phyloP scores from a whole-genome alignment of 2,113 vertebrate species.

The Osmerus eperlanus region DNA sequence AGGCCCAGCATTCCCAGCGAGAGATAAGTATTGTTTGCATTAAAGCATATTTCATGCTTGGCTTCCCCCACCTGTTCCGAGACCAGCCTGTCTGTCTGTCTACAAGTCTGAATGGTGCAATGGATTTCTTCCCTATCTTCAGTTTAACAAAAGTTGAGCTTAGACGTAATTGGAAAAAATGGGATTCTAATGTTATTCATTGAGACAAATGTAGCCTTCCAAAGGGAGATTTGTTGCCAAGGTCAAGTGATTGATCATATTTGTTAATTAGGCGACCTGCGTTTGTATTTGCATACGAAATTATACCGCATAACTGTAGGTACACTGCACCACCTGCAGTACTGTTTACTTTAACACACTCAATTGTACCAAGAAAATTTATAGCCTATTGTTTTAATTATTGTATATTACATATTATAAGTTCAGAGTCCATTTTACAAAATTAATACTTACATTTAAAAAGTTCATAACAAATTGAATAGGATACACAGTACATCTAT shows the following conservation, averaged over 20 bases:
- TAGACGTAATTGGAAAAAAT: not conserved
- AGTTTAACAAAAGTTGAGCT: constrained; percentile 33
- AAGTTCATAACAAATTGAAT: too few species aligned
- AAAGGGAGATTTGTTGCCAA: constrained; percentile 40
- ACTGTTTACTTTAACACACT: constrained; percentile 5
- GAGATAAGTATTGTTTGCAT: constrained; percentile 69
- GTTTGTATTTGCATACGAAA: constrained; percentile 78
- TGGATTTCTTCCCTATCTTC: constrained; percentile 40
- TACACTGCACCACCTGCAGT: constrained; percentile 4
- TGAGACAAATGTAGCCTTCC: constrained; percentile 20
- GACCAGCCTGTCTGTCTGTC: constrained; percentile 42
- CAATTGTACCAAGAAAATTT: not conserved
- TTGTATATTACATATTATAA: too few species aligned
- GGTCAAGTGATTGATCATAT: constrained; percentile 60
- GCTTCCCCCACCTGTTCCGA: constrained; percentile 65
- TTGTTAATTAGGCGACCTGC: constrained; percentile 20
- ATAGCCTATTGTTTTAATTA: too few species aligned
- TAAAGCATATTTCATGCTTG: constrained; percentile 70
- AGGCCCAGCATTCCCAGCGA: constrained; percentile 45
- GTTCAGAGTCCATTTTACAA: too few species aligned
- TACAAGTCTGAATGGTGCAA: constrained; percentile 52
- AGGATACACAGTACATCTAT: too few species aligned
- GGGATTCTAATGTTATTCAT: not conserved
- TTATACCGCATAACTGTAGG: constrained; percentile 42
- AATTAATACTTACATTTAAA: too few species aligned